Evolutionary conservation across 2,113 vertebrate genomes (phyloP).

Genomic region (Nothoprocta pentlandii): DNA sequence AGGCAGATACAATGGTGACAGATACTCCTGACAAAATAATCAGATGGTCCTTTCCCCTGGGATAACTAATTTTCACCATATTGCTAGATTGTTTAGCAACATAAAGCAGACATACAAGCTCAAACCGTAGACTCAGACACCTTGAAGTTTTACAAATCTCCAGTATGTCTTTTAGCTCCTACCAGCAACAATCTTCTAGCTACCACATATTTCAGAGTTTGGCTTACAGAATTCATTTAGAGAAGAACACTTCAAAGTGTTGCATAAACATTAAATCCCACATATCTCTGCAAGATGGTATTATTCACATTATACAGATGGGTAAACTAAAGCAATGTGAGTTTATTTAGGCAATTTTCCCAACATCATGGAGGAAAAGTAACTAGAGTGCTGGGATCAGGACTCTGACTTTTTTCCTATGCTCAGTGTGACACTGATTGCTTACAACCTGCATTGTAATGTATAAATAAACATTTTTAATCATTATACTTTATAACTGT

Average conservation of each 20-base stretch:
- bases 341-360: background rate
- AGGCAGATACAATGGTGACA: background rate
- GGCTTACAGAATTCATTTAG: background rate
- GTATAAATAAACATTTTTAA: background rate
- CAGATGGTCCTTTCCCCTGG: background rate
- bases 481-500: background rate
- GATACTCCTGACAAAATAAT: background rate
- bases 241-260: conserved; percentile 19
- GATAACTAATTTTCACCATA: background rate
- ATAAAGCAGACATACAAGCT: background rate
- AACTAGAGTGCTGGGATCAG: background rate
- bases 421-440: background rate
- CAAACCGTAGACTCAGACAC: background rate
- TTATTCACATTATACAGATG: conserved; percentile 1
- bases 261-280: conserved; percentile 32
- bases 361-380: background rate
- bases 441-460: background rate
- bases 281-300: background rate
- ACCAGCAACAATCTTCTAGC: background rate
- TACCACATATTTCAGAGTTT: background rate
- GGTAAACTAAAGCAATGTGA: conserved; percentile 10
- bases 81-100: background rate
- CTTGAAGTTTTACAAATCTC: background rate
- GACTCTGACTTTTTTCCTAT: background rate
- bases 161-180: background rate